phyloP scores from a whole-genome alignment of 2,797 vertebrate species.

The Carcharodon carcharias region DNA sequence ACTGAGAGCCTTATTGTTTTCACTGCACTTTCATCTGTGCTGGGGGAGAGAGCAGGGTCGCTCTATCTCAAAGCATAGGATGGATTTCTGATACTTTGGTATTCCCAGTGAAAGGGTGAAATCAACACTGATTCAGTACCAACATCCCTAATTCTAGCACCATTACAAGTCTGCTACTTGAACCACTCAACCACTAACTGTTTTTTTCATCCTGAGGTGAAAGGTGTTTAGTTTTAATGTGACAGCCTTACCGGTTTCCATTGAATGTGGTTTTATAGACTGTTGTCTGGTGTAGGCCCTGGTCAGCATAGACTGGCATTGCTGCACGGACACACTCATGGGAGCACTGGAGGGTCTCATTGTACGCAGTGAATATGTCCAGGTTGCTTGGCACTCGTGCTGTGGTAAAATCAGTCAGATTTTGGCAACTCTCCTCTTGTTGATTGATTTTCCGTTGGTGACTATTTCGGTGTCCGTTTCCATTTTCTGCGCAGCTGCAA shows the following conservation, averaged over 20 bases:
- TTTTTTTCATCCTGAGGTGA: neutral
- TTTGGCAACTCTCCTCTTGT: constrained; percentile 98
- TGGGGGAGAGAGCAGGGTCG: neutral
- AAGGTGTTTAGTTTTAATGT: neutral
- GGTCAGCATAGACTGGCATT: constrained; percentile 81
- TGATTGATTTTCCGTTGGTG: constrained; percentile 95
- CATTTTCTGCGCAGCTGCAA: constrained; percentile 85
- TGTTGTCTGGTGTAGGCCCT: constrained; percentile 80
- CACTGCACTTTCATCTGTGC: neutral
- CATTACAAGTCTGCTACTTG: neutral
- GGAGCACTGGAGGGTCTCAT: constrained; percentile 92
- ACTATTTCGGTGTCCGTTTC: constrained; percentile 82
- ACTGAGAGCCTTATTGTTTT: neutral
- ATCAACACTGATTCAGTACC: neutral
- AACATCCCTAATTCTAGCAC: neutral
- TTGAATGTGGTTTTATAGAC: constrained; percentile 91
- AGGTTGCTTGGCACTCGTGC: constrained; percentile 88
- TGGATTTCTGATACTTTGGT: neutral
- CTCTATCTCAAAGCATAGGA: neutral
- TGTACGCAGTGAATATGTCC: constrained; percentile 98
- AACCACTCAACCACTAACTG: neutral
- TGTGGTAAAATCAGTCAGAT: constrained; percentile 90
- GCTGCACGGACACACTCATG: constrained; percentile 89
- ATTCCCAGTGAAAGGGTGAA: neutral
- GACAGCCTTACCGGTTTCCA: constrained; percentile 77